phyloP scores from a whole-genome alignment of 2,797 vertebrate genomes.

The Rhadinocentrus ornatus region DNA sequence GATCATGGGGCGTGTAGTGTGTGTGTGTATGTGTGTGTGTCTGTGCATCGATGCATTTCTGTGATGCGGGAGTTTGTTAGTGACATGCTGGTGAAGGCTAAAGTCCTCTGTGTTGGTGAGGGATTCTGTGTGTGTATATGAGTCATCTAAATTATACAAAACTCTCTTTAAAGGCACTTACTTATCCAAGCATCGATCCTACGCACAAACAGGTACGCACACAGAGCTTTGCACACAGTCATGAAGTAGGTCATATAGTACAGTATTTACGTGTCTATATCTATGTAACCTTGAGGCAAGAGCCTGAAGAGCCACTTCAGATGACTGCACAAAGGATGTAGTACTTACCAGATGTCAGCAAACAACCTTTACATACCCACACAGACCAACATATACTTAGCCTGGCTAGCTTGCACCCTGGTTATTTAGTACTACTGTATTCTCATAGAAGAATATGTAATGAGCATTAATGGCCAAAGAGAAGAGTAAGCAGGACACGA shows the following conservation, averaged over 20 bases:
- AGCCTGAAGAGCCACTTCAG: conserved; percentile 48
- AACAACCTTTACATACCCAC: conserved; percentile 60
- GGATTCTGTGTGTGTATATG: conserved; percentile 17
- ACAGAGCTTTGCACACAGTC: conserved; percentile 52
- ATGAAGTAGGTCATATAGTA: conserved; percentile 29
- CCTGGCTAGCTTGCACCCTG: conserved; percentile 42
- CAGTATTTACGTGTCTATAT: conserved; percentile 35
- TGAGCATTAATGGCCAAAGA: conserved; percentile 31
- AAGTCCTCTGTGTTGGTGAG: conserved; percentile 27
- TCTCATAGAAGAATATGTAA: conserved; percentile 23
- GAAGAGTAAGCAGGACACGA: conserved; percentile 15
- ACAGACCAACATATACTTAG: conserved; percentile 55
- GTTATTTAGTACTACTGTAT: conserved; percentile 36
- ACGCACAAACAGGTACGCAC: conserved; percentile 62
- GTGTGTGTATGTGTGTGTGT: conserved; percentile 2
- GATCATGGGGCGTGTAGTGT: conserved; percentile 89
- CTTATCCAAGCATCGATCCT: conserved; percentile 64
- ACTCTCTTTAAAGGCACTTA: conserved; percentile 55
- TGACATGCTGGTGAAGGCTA: conserved; percentile 48
- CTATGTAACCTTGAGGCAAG: conserved; percentile 51
- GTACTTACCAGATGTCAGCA: conserved; percentile 77
- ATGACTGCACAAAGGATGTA: conserved; percentile 60
- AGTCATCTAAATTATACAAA: conserved; percentile 44
- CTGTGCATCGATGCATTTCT: conserved; percentile 18
- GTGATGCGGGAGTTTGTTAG: conserved; percentile 46